A percentile compares a stretch with the other conserved stretches of the same genome.
These are phyloP conservation scores for Dione vanillae DNA, from an alignment of 2,888 invertebrate genomes.

Conservation along the genomic window DNA sequence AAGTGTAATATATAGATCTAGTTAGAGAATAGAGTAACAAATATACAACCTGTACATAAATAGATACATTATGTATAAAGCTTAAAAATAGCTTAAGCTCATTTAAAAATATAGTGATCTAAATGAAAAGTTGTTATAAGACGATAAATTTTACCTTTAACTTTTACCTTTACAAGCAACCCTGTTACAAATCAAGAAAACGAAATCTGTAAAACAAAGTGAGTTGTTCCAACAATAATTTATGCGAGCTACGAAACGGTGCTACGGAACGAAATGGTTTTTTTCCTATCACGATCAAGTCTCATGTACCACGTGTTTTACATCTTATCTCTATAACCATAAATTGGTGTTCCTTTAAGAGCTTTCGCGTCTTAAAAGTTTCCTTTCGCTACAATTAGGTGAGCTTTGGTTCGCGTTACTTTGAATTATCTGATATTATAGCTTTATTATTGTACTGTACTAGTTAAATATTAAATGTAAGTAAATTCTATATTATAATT, in stretches of 20 bases:
- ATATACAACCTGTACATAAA: too few relatives aligned
- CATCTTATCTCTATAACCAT: conserved; percentile 61
- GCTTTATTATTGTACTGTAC: neutral
- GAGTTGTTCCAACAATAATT: conserved; percentile 48
- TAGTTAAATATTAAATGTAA: too few relatives aligned
- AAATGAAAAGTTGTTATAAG: too few relatives aligned
- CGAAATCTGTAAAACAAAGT: conserved; percentile 37
- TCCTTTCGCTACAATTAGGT: conserved; percentile 24
- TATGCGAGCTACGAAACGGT: conserved; percentile 37
- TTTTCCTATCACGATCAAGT: conserved; percentile 52
- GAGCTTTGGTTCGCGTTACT: conserved; percentile 4
- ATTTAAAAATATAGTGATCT: too few relatives aligned
- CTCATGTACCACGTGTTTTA: conserved; percentile 51
- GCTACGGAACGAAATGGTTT: conserved; percentile 45
- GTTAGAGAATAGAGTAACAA: too few relatives aligned
- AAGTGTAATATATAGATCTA: too few relatives aligned
- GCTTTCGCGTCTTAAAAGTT: conserved; percentile 27
- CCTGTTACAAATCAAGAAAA: conserved; percentile 20
- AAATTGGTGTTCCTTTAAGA: conserved; percentile 56
- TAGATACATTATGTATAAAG: too few relatives aligned
- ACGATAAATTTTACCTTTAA: too few relatives aligned
- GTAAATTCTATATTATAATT: too few relatives aligned
- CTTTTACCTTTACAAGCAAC: neutral
- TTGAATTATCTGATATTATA: conserved; percentile 18
- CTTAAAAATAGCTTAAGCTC: too few relatives aligned